Conservation (phyloP, 2,113 vertebrate genomes). For the Sinocyclocheilus anophthalmus region DNA sequence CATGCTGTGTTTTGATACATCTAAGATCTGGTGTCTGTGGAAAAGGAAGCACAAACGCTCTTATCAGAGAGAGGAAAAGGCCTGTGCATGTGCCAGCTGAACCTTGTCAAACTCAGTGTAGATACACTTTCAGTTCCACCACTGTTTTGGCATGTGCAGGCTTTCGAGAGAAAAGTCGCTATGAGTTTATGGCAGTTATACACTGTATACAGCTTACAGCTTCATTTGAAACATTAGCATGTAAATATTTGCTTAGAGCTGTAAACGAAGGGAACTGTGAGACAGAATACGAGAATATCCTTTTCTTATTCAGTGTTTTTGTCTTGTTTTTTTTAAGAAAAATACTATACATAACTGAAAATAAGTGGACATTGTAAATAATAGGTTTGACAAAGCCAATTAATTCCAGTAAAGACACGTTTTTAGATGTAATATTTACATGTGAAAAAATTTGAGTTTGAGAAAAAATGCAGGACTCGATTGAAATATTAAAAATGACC, state of each 20-base stretch:
- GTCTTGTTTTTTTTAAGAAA: background rate
- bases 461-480: background rate
- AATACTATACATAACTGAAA: background rate
- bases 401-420: background rate
- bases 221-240: slow-evolving; percentile 1
- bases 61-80: slow-evolving; percentile 64
- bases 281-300: background rate
- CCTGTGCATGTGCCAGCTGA: slow-evolving; percentile 51
- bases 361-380: background rate
- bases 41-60: slow-evolving; percentile 61
- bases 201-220: background rate
- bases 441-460: background rate
- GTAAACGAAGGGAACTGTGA: background rate
- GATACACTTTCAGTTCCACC: slow-evolving; percentile 44
- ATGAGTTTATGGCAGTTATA: background rate
- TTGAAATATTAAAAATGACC: background rate
- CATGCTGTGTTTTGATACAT: slow-evolving; percentile 52
- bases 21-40: slow-evolving; percentile 56
- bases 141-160: slow-evolving; percentile 19
- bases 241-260: slow-evolving; percentile 12
- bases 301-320: background rate
- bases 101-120: slow-evolving; percentile 57
- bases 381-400: background rate
- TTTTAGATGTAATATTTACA: no score
- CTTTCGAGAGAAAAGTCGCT: slow-evolving; percentile 7